These are phyloP conservation scores for Axis porcinus DNA, from an alignment of 2,113 vertebrate genomes.

Conservation along the genomic window DNA sequence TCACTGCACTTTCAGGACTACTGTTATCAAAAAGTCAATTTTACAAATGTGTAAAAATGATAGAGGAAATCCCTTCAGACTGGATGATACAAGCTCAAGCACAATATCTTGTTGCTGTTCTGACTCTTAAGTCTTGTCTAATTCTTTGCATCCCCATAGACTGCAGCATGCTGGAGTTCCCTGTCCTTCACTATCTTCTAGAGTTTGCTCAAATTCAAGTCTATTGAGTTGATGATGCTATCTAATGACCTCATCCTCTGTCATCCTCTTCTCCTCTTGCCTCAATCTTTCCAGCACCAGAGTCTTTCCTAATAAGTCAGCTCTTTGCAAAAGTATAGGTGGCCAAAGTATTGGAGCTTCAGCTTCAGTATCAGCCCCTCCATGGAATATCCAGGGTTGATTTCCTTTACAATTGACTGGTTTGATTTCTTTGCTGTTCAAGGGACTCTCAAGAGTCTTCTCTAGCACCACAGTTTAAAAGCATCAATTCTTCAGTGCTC, in stretches of 20 bases:
- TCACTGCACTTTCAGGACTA: not conserved
- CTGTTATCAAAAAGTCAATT: not conserved
- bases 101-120: not conserved
- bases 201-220: not conserved
- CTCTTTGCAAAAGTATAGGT: not conserved
- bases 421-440: not conserved
- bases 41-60: not conserved
- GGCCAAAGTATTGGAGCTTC: not conserved
- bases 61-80: not conserved
- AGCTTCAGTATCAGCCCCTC: not conserved
- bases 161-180: not conserved
- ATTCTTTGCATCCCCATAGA: not conserved
- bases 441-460: not conserved
- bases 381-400: not conserved
- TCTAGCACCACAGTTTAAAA: not conserved
- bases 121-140: not conserved
- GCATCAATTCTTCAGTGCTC: not conserved
- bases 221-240: not conserved
- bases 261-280: not conserved
- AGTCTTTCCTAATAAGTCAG: not conserved
- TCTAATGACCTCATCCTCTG: not conserved
- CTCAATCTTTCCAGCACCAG: not conserved
- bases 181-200: not conserved
- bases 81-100: not conserved
- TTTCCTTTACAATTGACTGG: not conserved